These are phyloP conservation scores for Nothocercus nigrocapillus DNA, from an alignment of 2,113 vertebrate species.

Conservation along the genomic window DNA sequence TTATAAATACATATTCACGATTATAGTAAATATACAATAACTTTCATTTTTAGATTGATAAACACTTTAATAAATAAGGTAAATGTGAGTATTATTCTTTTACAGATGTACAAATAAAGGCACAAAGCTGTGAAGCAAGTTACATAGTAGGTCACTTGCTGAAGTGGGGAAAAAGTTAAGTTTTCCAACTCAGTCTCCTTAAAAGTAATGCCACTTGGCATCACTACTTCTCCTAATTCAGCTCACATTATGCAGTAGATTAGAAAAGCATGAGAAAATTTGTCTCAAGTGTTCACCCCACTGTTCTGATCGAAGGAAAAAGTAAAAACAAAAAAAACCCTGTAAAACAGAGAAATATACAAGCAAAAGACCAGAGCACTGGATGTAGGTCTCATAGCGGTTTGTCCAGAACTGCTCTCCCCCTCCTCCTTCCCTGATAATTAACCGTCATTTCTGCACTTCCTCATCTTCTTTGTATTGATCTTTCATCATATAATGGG, in stretches of 20 bases:
- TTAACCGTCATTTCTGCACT: conserved; percentile 67
- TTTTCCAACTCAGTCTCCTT: background rate
- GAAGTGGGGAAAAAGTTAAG: background rate
- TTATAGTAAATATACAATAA: background rate
- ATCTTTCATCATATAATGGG: conserved; percentile 77
- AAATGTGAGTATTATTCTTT: background rate
- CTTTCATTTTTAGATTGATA: background rate
- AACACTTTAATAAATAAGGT: background rate
- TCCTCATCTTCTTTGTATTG: conserved; percentile 76
- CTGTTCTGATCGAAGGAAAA: background rate
- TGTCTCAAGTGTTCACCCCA: background rate
- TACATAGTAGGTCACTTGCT: background rate
- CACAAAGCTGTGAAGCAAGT: background rate
- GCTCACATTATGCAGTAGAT: background rate
- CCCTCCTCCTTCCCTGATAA: conserved; percentile 48
- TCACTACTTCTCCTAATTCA: background rate
- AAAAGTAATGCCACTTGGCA: background rate
- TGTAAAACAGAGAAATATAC: background rate
- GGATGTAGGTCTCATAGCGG: background rate
- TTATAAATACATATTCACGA: background rate
- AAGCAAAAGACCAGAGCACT: background rate
- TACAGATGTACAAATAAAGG: background rate
- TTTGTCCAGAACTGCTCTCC: background rate
- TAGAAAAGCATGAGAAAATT: background rate
- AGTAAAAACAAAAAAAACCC: fast-evolving